Percentiles rank a stretch among this genome's conserved stretches.
phyloP scores from a whole-genome alignment of 2,797 vertebrate genomes.

The Danio choprae region DNA sequence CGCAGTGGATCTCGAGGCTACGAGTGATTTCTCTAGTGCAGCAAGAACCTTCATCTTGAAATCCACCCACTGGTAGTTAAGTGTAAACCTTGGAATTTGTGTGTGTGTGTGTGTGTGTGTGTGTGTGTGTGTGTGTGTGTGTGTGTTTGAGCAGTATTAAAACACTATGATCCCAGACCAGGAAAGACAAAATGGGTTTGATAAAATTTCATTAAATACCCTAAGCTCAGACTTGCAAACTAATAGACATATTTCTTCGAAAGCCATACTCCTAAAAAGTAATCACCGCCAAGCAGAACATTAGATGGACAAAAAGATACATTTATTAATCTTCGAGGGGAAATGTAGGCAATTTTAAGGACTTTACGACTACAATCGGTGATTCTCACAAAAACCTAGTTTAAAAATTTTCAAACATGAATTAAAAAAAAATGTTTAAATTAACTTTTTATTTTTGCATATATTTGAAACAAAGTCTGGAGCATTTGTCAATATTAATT shows the following conservation, averaged over 20 bases:
- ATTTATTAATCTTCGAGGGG: slow-evolving; percentile 14
- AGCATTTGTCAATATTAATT: no score
- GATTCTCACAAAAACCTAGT: no score
- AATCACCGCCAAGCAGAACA: background rate
- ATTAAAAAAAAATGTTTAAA: no score
- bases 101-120: no score
- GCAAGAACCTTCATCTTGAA: slow-evolving; percentile 18
- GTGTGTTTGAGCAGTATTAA: background rate
- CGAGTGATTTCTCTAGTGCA: slow-evolving; percentile 37
- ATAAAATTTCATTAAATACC: background rate
- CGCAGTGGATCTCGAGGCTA: slow-evolving; percentile 20
- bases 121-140: no score
- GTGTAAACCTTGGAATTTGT: background rate
- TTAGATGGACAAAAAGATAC: background rate
- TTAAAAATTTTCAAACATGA: no score
- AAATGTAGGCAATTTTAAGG: slow-evolving; percentile 5
- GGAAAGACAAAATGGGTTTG: background rate
- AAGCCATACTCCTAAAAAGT: background rate
- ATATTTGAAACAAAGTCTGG: no score
- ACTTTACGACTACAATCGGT: background rate
- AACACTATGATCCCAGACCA: background rate
- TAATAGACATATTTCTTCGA: slow-evolving; percentile 1
- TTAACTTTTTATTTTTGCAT: no score
- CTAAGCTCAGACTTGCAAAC: background rate
- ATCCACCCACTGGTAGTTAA: slow-evolving; percentile 35